phyloP scores from a whole-genome alignment of 2,888 invertebrate genomes.

The Calameuta pallipes region DNA sequence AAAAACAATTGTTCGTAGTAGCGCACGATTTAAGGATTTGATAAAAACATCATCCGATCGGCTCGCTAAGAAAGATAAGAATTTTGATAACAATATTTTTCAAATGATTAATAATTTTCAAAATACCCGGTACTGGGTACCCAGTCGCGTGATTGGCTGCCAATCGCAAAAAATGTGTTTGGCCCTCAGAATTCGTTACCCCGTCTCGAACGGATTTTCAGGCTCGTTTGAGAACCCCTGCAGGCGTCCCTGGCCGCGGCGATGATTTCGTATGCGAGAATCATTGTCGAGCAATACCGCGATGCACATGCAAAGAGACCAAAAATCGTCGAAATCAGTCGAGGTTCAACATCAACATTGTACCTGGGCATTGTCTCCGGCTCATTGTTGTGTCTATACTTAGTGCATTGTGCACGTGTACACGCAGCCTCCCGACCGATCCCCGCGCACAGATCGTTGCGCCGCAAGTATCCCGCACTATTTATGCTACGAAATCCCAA shows the following conservation, averaged over 20 bases:
- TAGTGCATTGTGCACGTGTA: conserved; percentile 22
- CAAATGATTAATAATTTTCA: too few species aligned
- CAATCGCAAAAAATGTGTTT: too few species aligned
- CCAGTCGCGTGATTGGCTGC: too few species aligned
- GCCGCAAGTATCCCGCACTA: conserved; percentile 33
- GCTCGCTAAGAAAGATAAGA: too few species aligned
- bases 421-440: conserved; percentile 1
- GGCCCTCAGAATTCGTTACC: too few species aligned
- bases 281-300: conserved; percentile 59
- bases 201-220: too few species aligned
- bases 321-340: conserved; percentile 66
- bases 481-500: conserved; percentile 43
- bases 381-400: conserved; percentile 63
- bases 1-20: not conserved
- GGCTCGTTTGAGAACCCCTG: conserved; percentile 11
- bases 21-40: too few species aligned
- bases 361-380: conserved; percentile 63
- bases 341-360: conserved; percentile 66
- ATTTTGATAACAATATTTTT: too few species aligned
- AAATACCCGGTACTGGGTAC: too few species aligned
- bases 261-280: conserved; percentile 64
- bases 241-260: conserved; percentile 47
- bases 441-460: conserved; percentile 19
- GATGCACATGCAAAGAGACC: conserved; percentile 61
- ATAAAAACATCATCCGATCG: too few species aligned